phyloP scores from a whole-genome alignment of 2,797 vertebrate species.

The Labeo calbasu region DNA sequence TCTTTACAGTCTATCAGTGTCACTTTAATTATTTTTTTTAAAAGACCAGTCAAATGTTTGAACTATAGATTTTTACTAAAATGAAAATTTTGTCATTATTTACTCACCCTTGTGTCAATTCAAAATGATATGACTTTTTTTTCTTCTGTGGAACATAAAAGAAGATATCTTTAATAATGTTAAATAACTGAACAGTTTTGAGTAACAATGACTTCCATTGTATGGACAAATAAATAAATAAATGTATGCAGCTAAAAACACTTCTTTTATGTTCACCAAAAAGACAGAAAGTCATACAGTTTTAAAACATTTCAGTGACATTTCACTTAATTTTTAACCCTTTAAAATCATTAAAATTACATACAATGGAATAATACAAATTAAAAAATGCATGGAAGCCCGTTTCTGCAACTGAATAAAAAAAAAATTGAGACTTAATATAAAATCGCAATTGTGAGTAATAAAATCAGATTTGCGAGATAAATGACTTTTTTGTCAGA shows the following conservation, averaged over 20 bases:
- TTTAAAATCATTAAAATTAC: too few species aligned
- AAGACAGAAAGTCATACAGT: too few species aligned
- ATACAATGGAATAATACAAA: too few species aligned
- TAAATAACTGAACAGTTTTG: background rate
- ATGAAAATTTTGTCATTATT: background rate
- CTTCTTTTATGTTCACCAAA: background rate
- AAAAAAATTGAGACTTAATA: too few species aligned
- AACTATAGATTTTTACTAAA: background rate
- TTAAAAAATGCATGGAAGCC: too few species aligned
- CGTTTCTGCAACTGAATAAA: too few species aligned
- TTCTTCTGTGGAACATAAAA: background rate
- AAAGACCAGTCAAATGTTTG: conserved; percentile 7
- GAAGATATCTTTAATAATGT: background rate
- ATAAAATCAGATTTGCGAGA: too few species aligned
- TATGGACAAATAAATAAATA: background rate
- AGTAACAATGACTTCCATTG: background rate
- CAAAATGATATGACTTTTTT: background rate
- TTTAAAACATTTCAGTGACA: too few species aligned
- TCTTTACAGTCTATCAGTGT: conserved; percentile 13
- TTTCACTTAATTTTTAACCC: too few species aligned
- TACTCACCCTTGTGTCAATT: background rate
- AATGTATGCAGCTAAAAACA: background rate
- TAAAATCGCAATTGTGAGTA: too few species aligned
- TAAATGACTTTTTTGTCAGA: too few species aligned
- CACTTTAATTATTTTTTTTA: conserved; percentile 1